A percentile compares a stretch with the other conserved stretches of the same genome.
Conservation (phyloP, 1,140 invertebrate genomes). For the Bicyclus anynana region DNA sequence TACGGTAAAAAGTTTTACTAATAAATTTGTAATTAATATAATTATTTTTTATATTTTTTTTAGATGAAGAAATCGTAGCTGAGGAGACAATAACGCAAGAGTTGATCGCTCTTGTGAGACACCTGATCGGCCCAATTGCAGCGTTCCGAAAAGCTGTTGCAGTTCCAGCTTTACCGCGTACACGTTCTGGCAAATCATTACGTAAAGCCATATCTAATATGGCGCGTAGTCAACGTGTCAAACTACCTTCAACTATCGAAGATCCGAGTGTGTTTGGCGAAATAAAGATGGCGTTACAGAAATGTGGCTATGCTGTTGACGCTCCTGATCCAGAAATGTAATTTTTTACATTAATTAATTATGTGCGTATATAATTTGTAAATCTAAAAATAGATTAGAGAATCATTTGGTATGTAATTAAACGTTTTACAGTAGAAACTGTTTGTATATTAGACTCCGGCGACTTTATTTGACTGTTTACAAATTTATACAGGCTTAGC, state of each 20-base stretch:
- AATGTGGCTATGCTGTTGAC: conserved; percentile 85
- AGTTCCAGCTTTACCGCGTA: conserved; percentile 88
- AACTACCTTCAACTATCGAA: conserved; percentile 92
- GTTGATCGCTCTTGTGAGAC: conserved; percentile 84
- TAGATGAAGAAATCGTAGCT: conserved; percentile 65
- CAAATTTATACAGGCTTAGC: no score
- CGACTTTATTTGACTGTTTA: no score
- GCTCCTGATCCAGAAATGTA: conserved; percentile 81
- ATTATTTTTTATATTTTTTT: conserved; percentile 17
- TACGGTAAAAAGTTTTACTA: no score
- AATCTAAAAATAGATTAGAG: no score
- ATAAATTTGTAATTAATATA: no score
- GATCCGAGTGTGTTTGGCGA: conserved; percentile 89
- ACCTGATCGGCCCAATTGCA: conserved; percentile 92
- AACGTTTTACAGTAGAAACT: no score
- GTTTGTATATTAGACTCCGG: no score
- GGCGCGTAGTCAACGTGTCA: conserved; percentile 86
- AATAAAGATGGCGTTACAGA: conserved; percentile 85
- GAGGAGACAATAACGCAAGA: conserved; percentile 76
- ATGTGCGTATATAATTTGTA: no score
- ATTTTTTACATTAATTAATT: not conserved
- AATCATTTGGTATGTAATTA: no score
- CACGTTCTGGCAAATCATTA: conserved; percentile 89
- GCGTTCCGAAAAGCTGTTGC: conserved; percentile 87
- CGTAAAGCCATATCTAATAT: conserved; percentile 91